Conservation (phyloP, 2,797 vertebrate species). For the Manis pentadactyla region DNA sequence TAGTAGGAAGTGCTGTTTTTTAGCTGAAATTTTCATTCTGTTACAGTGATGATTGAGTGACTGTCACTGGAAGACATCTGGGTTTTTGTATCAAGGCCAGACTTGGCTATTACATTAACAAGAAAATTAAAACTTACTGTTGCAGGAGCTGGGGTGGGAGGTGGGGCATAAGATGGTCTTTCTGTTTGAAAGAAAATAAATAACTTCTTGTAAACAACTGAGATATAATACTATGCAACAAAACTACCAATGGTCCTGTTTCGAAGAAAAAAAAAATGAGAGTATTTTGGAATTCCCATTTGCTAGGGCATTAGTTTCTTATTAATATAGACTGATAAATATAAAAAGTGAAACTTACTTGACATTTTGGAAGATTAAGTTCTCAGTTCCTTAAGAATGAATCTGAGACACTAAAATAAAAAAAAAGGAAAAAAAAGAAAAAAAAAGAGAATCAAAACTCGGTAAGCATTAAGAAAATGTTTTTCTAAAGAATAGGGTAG, state of each 20-base stretch:
- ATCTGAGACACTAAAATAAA: conserved; percentile 89
- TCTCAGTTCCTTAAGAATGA: conserved; percentile 89
- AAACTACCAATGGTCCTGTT: conserved; percentile 85
- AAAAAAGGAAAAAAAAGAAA: conserved; percentile 79
- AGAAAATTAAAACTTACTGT: conserved; percentile 95
- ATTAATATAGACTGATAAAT: conserved; percentile 83
- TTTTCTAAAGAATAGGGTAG: conserved; percentile 78
- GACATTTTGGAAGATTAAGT: conserved; percentile 92
- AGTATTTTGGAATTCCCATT: conserved; percentile 85
- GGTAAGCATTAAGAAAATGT: conserved; percentile 73
- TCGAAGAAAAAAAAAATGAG: conserved; percentile 83
- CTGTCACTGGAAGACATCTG: conserved; percentile 82
- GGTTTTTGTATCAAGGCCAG: conserved; percentile 83
- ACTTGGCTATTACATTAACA: conserved; percentile 84
- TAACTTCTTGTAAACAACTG: conserved; percentile 84
- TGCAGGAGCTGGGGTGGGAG: conserved; percentile 97
- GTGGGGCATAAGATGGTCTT: conserved; percentile 97
- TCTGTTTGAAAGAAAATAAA: conserved; percentile 90
- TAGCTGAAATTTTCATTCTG: conserved; percentile 69
- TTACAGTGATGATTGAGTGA: conserved; percentile 67
- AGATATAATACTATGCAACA: conserved; percentile 85
- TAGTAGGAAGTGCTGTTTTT: conserved; percentile 78
- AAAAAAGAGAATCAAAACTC: conserved; percentile 83
- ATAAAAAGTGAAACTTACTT: conserved; percentile 92
- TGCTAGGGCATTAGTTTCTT: conserved; percentile 83